Conservation (phyloP, 2,113 vertebrate species). For the Oryzias curvinotus region DNA sequence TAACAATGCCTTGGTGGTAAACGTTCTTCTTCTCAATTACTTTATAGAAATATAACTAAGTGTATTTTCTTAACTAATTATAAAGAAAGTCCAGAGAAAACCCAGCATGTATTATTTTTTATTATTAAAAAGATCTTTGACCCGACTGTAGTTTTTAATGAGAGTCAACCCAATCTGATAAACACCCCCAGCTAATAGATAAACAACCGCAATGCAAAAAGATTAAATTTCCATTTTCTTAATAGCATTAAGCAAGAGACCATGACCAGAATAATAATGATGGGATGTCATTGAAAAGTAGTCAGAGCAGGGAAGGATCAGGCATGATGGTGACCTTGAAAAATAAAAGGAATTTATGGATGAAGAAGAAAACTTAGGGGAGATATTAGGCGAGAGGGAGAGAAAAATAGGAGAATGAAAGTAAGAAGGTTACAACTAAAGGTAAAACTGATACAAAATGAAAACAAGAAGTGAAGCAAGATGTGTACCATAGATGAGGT, state of each 20-base stretch:
- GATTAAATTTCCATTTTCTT: background rate
- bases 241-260: background rate
- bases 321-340: conserved; percentile 18
- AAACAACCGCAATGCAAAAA: background rate
- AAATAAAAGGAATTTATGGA: conserved; percentile 1
- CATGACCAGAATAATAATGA: conserved; percentile 38
- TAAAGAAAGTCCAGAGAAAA: background rate
- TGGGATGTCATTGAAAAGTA: conserved; percentile 4
- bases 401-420: background rate
- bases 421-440: background rate
- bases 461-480: conserved; percentile 36
- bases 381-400: conserved; percentile 1
- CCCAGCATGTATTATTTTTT: background rate
- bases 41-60: too few relatives aligned
- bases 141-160: background rate
- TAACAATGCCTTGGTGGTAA: too few relatives aligned
- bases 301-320: background rate
- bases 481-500: conserved; percentile 31
- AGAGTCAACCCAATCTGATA: conserved; percentile 3
- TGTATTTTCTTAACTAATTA: too few relatives aligned
- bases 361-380: conserved; percentile 10
- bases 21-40: too few relatives aligned
- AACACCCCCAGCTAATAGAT: background rate
- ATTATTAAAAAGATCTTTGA: conserved; percentile 1
- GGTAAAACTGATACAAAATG: conserved; percentile 30